Conservation (phyloP, 2,888 invertebrate species). For the Pyrochroa serraticornis region DNA sequence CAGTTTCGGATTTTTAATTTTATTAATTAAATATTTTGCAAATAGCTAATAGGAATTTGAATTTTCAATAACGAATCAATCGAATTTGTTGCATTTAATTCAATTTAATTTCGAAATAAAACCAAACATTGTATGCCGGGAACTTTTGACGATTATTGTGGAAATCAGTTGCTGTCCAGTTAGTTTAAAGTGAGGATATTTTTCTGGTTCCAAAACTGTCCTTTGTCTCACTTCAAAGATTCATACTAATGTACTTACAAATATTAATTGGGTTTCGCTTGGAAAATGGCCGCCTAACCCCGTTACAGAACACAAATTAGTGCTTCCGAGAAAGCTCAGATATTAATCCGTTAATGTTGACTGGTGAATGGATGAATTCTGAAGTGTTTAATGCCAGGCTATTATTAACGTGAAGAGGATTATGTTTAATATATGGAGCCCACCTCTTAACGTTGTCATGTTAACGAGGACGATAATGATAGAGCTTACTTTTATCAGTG, state of each 20-base stretch:
- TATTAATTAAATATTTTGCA: too few relatives aligned
- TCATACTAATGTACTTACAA: background rate
- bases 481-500: conserved; percentile 24
- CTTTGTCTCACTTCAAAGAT: too few relatives aligned
- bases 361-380: conserved; percentile 40
- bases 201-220: too few relatives aligned
- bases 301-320: conserved; percentile 43
- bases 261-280: conserved; percentile 21
- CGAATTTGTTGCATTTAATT: too few relatives aligned
- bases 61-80: too few relatives aligned
- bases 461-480: conserved; percentile 23
- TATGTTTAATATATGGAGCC: conserved; percentile 43
- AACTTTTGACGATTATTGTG: too few relatives aligned
- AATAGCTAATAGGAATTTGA: too few relatives aligned
- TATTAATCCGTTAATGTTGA: conserved; percentile 46
- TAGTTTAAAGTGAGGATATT: too few relatives aligned
- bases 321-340: conserved; percentile 37
- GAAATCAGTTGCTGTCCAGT: too few relatives aligned
- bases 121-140: too few relatives aligned
- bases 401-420: conserved; percentile 52
- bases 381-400: conserved; percentile 45
- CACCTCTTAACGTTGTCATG: conserved; percentile 24
- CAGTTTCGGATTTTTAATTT: too few relatives aligned
- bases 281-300: conserved; percentile 34
- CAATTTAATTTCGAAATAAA: too few relatives aligned